Evolutionary conservation across 2,888 invertebrate genomes (phyloP), one percentile per base, ranked within the genome.

Genomic region (Chrysotoxum bicinctum): DNA sequence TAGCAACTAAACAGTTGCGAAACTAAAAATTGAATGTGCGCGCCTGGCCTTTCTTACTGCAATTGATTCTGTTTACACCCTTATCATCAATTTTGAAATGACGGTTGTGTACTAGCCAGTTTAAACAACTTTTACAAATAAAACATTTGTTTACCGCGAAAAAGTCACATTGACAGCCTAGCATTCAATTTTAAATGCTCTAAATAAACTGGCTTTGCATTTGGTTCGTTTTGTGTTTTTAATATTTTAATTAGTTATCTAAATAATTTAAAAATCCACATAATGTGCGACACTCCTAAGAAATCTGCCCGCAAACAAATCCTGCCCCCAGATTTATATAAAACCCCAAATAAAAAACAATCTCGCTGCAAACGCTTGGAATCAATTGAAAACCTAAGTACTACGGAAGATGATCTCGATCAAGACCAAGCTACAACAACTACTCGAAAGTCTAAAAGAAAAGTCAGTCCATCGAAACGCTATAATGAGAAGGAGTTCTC

Each of bases 121-220:
- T n/a, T 7, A 8, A 37, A 26, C 83, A 83, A 83, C 62, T 14
- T 43, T 5, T 8, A 40, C 0, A 23, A 58, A 45, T 37, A 52
- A 84, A 45, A 30, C 10, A 7, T 32, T 75, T 76, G 72, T 81
- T 85, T 85, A 80, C 84, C 84, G 84, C 84, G 70, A 72, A 80
- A 75, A 78, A 10, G 5, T 26, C n/a, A n/a, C n/a, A n/a, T n/a
- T n/a, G 10, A 35, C 30, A 52, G 35, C 3, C 8, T 1, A 16
- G 19, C 74, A 73, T n/a, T n/a, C n/a, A 23, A n/a, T 32, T n/a
- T 23, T 1, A 21, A 48, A n/a, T 40, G n/a, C 9, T 14, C 40
- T 10, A 32, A 60, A 32, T 14, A 19, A 16, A 21, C 32, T 43
- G n/a, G 21, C 19, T 66, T 50, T 35, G 12, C 9, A 21, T 23